phyloP scores from a whole-genome alignment of 2,888 invertebrate species.

The Dasypogon diadema region DNA sequence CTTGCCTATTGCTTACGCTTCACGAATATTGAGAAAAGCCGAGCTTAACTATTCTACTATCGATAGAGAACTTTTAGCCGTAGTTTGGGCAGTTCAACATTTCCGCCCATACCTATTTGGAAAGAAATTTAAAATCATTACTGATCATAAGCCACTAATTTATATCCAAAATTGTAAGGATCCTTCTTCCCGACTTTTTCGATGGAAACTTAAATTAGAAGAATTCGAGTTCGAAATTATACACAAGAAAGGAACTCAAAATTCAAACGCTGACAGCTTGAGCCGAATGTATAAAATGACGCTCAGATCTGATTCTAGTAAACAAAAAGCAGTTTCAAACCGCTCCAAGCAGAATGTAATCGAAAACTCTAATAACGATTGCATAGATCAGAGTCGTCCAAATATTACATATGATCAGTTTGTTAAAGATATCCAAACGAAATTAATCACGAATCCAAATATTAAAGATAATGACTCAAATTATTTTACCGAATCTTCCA shows the following conservation, averaged over 20 bases:
- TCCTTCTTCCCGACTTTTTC: slow-evolving; percentile 57
- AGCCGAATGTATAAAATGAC: background rate
- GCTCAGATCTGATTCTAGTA: background rate
- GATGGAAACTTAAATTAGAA: slow-evolving; percentile 59
- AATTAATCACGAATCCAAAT: background rate
- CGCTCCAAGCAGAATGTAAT: too few relatives aligned
- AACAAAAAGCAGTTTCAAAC: background rate
- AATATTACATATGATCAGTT: background rate
- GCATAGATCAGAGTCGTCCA: too few relatives aligned
- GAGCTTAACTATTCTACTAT: slow-evolving; percentile 58
- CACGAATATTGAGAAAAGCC: slow-evolving; percentile 57
- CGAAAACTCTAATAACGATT: background rate
- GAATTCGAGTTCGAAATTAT: slow-evolving; percentile 52
- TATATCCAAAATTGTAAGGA: slow-evolving; percentile 59
- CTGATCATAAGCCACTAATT: slow-evolving; percentile 60
- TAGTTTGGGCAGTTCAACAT: background rate
- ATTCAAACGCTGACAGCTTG: slow-evolving; percentile 56
- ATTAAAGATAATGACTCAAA: background rate
- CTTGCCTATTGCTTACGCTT: slow-evolving; percentile 59
- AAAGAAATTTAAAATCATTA: slow-evolving; percentile 59
- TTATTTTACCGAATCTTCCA: background rate
- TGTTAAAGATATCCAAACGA: background rate
- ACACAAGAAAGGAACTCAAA: slow-evolving; percentile 57
- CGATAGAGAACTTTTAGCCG: slow-evolving; percentile 58
- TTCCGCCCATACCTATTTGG: background rate